Base-by-base conservation (phyloP, 2,888 invertebrate genomes). In the Scaptomyza parva region DNA sequence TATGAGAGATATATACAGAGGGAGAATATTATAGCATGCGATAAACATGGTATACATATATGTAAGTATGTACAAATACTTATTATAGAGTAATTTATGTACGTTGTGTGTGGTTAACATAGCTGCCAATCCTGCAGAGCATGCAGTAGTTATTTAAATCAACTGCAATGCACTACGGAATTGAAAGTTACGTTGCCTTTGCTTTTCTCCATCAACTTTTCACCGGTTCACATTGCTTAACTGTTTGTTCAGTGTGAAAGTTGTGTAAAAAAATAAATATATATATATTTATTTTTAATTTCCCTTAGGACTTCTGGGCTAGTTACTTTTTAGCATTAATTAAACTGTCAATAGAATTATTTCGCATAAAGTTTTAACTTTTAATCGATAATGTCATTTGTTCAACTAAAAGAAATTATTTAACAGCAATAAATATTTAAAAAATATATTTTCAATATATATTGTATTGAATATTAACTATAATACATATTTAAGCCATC, bases 111-210 rank as follows among this genome's bases (percentile, higher is more conserved):
- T 86, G 73, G 79, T 22, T 55, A 91, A 88, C 88, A 93, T 93
- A 93, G 93, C 92, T 95, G 95, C 96, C 97, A 96, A 95, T 96
- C 95, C 96, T 96, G 96, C 96, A 95, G 95, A 96, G 96, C 96
- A 96, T 96, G 96, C 97, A 96, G 96, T 94, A 93, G 93, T 93
- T 94, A 91, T 92, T 93, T 73, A 71, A 92, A 70, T 92, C 95
- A 95, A 96, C 96, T 97, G 96, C 97, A 97, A 96, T 97, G 96
- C 97, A 96, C 97, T 96, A 96, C 96, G 97, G 97, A 96, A 97
- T 97, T 97, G 97, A 96, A 93, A 95, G 84, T 83, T 83, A 82
- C 82, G 52, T 54, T 70, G 70, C 78, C 80, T 20, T 50, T 43
- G 47, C 9, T 26, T 53, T 3, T 18, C n/a, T 22, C n/a, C 22